A percentile compares a stretch with the other conserved stretches of the same genome.
Evolutionary conservation across 2,888 invertebrate genomes (phyloP).

Genomic region (Bombyx huttoni): DNA sequence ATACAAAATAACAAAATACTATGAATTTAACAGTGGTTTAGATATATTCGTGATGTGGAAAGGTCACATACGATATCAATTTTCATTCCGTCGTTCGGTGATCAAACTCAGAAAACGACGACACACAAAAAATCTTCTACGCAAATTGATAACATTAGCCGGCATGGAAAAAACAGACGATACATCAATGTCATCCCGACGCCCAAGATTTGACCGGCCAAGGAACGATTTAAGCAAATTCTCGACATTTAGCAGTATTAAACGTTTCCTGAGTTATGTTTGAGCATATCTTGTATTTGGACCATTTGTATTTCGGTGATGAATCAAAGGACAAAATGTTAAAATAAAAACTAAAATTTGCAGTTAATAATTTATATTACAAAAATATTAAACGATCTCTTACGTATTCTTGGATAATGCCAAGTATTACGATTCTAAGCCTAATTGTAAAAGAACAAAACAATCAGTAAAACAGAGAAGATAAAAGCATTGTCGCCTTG

Average conservation of each 20-base stretch:
- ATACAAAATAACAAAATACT: not conserved
- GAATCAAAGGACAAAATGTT: not conserved
- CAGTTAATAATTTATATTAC: not conserved
- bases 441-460: conserved; percentile 54
- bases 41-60: not conserved
- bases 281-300: not conserved
- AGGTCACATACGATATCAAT: not conserved
- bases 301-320: not conserved
- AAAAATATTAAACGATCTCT: not conserved
- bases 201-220: conserved; percentile 14
- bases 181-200: conserved; percentile 46
- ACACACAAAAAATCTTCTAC: conserved; percentile 8
- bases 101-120: conserved; percentile 4
- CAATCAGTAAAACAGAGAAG: conserved; percentile 67
- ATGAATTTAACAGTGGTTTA: no score
- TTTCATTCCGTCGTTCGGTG: not conserved
- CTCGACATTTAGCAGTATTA: conserved; percentile 34
- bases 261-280: conserved; percentile 19
- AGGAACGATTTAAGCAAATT: conserved; percentile 38
- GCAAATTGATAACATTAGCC: conserved; percentile 24
- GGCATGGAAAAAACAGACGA: conserved; percentile 27
- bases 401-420: conserved; percentile 6
- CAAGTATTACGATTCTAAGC: conserved; percentile 23
- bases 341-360: not conserved
- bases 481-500: conserved; percentile 71